A percentile compares a stretch with the other conserved stretches of the same genome.
These are phyloP conservation scores for Pasiphila rectangulata DNA, from an alignment of 2,888 invertebrate genomes.

Conservation along the genomic window DNA sequence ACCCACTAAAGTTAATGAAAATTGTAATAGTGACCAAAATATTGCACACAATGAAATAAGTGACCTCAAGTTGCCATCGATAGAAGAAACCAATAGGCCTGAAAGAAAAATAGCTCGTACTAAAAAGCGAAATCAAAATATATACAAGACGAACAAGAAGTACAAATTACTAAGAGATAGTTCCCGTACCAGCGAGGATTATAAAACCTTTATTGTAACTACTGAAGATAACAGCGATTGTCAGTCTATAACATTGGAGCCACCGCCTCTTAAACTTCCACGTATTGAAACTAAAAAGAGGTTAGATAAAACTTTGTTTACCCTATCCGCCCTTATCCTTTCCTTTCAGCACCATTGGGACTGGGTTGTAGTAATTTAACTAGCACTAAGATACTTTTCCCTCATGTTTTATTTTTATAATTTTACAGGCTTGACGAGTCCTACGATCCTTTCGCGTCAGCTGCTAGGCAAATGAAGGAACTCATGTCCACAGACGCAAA, in stretches of 20 bases:
- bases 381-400: background rate
- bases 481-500: slow-evolving; percentile 85
- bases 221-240: slow-evolving; percentile 55
- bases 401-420: slow-evolving; percentile 10
- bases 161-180: slow-evolving; percentile 56
- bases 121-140: slow-evolving; percentile 52
- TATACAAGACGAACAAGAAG: slow-evolving; percentile 55
- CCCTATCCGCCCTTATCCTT: slow-evolving; percentile 11
- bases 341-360: slow-evolving; percentile 4
- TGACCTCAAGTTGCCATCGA: slow-evolving; percentile 61
- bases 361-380: background rate
- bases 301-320: slow-evolving; percentile 51
- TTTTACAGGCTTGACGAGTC: slow-evolving; percentile 74
- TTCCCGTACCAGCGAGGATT: slow-evolving; percentile 51
- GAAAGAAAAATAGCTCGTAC: slow-evolving; percentile 41
- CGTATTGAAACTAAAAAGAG: slow-evolving; percentile 65
- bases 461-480: slow-evolving; percentile 91
- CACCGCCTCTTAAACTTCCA: slow-evolving; percentile 70
- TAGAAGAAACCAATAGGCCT: slow-evolving; percentile 57
- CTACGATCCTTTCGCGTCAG: slow-evolving; percentile 89
- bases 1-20: slow-evolving; percentile 5
- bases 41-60: slow-evolving; percentile 5
- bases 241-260: slow-evolving; percentile 58
- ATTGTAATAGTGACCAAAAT: background rate
- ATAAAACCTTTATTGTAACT: slow-evolving; percentile 63